Evolutionary conservation across 1,140 invertebrate genomes (phyloP), one percentile per base, ranked within the genome.

Genomic region (Neodiprion lecontei): DNA sequence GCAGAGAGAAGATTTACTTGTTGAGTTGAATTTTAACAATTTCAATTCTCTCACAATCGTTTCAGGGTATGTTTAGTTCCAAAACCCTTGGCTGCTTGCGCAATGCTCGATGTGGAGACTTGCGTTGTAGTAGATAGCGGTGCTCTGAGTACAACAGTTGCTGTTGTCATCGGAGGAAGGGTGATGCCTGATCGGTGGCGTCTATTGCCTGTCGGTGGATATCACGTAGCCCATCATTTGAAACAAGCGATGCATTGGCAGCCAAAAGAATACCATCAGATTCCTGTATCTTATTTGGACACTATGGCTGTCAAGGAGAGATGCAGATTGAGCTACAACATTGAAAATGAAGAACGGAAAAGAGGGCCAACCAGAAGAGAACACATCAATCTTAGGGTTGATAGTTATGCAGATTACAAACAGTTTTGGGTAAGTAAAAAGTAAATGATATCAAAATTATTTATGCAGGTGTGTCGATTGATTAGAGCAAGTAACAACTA

Each of bases 91-190:
- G 87, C 88, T 78, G 86, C 85, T 48, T 88, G 89, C 78, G 85
- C 84, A 11, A 87, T 89, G 82, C 71, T 89, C n/a, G 87, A 87
- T 48, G 75, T 89, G 11, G 87, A 89, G 73, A 90, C 88, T 11
- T 90, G 89, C 69, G 85, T 90, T 8, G 88, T 90, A 8, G 81
- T 90, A 48, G 89, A 90, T 67, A 89, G 87, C 75, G 89, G 89
- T 61, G 88, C 89, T 71, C 73, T 88, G 7, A 90, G 85, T 75
- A 90, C 89, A 66, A 89, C 88, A 7, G 89, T 90, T 1, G 88
- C 88, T 21, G 88, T 90, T 48, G 85, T 90, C n/a, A 84, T 90
- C 70, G 84, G 88, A 48, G 88, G 89, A 14, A 77, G 87, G 69
- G 88, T 89, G 9, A 84, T 88, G 69, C 85, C 86, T 11, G 80